Base-by-base conservation (phyloP, 2,797 vertebrate genomes). In the Pangasius sanitwongsei region DNA sequence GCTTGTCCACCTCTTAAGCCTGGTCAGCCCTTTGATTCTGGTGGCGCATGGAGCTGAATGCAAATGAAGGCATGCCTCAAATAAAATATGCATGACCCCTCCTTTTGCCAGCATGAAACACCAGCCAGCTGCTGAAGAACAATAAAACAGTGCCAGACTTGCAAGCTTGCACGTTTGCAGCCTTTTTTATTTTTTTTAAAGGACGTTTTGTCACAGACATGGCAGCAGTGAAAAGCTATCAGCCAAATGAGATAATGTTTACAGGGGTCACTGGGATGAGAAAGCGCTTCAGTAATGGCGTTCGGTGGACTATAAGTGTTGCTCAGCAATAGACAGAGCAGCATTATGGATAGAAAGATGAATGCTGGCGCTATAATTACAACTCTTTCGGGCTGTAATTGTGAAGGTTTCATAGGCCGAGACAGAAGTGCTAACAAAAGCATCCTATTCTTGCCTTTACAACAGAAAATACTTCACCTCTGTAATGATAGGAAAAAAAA, bases 301-400 rank as follows among this genome's bases (percentile, higher is more conserved):
- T 93, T 95, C 91, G 85, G 86, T 61, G 50, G 89, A 87, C 82
- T 91, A 88, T 92, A 91, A 92, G 92, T 90, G 91, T 93, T 92
- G 91, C 92, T 89, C 92, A 86, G 93, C 93, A 94, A 94, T 95
- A 93, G 91, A 92, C 90, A 77, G 89, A 63, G 90, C 90, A 89
- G 94, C 94, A 92, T 93, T 95, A 94, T 92, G 91, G 91, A 92
- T 90, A 82, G 82, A 91, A 90, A 93, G 95, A 96, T 94, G 94
- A 95, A 97, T 95, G 94, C 94, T 91, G 92, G 92, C 90, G 92
- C 93, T 92, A 94, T 96, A 96, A 96, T 96, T 96, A 96, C 95
- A 93, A 94, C 95, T 94, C 95, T 95, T 94, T 95, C 70, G 55
- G 91, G 91, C 92, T 91, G 94, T 94, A 93, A 93, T 95, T 91